Evolutionary conservation across 2,113 vertebrate species (phyloP).

Genomic region (Bombycilla garrulus): DNA sequence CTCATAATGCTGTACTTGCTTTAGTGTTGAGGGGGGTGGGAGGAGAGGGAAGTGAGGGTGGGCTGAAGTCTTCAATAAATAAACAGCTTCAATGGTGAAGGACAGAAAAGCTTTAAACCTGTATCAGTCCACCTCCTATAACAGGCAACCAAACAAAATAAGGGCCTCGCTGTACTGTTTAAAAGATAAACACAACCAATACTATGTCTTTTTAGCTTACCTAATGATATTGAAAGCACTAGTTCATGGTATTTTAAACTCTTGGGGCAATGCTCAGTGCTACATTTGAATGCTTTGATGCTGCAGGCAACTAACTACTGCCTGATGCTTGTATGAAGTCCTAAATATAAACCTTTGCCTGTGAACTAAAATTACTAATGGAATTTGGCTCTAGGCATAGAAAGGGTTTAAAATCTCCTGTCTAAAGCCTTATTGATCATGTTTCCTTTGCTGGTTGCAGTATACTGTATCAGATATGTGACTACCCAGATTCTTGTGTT

Average conservation of each 20-base stretch:
- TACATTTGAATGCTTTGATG: constrained; percentile 16
- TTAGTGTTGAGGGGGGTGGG: rapidly evolving
- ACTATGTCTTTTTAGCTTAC: background rate
- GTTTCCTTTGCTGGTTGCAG: constrained; percentile 1
- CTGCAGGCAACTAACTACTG: constrained; percentile 1
- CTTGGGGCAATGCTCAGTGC: background rate
- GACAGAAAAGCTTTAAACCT: background rate
- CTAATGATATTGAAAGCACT: background rate
- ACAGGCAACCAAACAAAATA: background rate
- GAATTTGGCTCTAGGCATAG: constrained; percentile 59
- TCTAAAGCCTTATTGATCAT: constrained; percentile 43
- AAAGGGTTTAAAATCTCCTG: constrained; percentile 49
- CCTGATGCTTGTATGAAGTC: background rate
- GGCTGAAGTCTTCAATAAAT: background rate
- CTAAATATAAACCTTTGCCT: constrained; percentile 56
- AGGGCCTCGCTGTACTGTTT: background rate
- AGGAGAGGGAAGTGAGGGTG: rapidly evolving
- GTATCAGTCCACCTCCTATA: background rate
- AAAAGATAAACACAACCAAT: background rate
- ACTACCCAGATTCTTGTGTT: background rate
- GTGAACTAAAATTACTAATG: constrained; percentile 51
- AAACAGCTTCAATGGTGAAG: background rate
- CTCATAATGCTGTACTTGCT: background rate
- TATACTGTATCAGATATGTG: background rate
- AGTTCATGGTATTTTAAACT: background rate